Base-by-base conservation (phyloP, 2,888 invertebrate genomes). In the Apotomis turbidana region DNA sequence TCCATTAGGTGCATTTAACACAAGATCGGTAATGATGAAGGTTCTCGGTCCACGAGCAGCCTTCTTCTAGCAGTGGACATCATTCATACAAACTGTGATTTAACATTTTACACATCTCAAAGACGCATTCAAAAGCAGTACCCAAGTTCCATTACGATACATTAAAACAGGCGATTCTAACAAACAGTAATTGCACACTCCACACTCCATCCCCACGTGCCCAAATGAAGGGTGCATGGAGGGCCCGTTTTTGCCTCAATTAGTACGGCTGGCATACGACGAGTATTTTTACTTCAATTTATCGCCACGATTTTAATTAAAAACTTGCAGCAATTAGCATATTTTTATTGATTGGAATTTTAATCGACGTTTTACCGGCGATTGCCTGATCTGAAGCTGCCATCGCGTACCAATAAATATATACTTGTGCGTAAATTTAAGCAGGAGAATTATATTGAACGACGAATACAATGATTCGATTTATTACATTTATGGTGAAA, bases 221-320 rank as follows among this genome's bases (percentile, higher is more conserved):
- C 62, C 59, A 58, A 71, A 74, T 69, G 72, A 69, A 75, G 75
- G 71, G 70, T 41, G 57, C 58, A 38, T 49, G 62, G 60, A 69
- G 74, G 82, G 80, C 64, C 74, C 70, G 78, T 80, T 83, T 84
- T 83, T 81, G 80, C 79, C 77, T 76, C 81, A 84, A 86, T 85
- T 86, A 84, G 81, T 75, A 46, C 54, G 44, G 15, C 62, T 63
- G 58, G 70, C 41, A 41, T 49, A 51, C 57, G 46, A 38, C 62
- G 46, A 69, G 52, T 62, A 63, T 27, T 55, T 63, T 70, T 44
- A 63, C 49, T 44, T 52, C 27, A 71, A 66, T 71, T 71, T 71
- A 66, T 60, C 49, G 66, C 46, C 63, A 54, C 51, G 52, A n/a
- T 51, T 57, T 70, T 44, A 70, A 64, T 64, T 38, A 57, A 67